These are phyloP conservation scores for Botia kubotai DNA, from an alignment of 2,797 vertebrate species.

Conservation along the genomic window DNA sequence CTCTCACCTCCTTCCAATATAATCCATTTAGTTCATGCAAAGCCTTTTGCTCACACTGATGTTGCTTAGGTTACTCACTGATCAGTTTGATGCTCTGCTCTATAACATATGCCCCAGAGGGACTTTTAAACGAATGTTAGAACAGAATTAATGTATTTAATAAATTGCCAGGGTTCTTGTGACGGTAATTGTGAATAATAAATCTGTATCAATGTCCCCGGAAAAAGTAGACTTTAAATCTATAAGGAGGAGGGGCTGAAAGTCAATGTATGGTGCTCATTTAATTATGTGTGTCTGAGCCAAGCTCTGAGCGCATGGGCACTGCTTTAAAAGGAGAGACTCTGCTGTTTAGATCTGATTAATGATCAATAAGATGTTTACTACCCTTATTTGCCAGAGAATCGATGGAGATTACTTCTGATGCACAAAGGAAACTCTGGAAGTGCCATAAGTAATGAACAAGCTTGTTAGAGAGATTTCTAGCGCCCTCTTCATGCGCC, in stretches of 20 bases:
- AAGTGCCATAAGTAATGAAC: constrained; percentile 64
- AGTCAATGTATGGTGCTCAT: constrained; percentile 75
- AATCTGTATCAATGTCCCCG: constrained; percentile 61
- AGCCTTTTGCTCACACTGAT: background rate
- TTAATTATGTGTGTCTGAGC: constrained; percentile 72
- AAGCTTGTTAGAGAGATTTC: constrained; percentile 50
- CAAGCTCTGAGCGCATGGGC: constrained; percentile 69
- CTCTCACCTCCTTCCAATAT: constrained; percentile 2
- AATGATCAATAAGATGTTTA: constrained; percentile 72
- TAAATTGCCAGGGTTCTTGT: constrained; percentile 58
- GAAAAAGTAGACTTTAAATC: constrained; percentile 36
- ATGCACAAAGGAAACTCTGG: constrained; percentile 58
- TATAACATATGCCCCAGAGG: constrained; percentile 43
- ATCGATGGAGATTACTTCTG: constrained; percentile 50
- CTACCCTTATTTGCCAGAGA: constrained; percentile 66
- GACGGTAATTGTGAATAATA: constrained; percentile 69
- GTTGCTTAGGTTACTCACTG: constrained; percentile 16
- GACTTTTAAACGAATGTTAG: constrained; percentile 43
- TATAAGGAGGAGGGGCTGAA: constrained; percentile 34
- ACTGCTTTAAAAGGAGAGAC: constrained; percentile 63
- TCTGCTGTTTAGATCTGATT: constrained; percentile 69
- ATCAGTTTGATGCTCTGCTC: constrained; percentile 10
- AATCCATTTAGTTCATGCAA: constrained; percentile 4
- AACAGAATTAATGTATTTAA: constrained; percentile 56
- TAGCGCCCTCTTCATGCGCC: constrained; percentile 55